Evolutionary conservation across 2,797 vertebrate genomes (phyloP).

Genomic region (Australoheros facetus): DNA sequence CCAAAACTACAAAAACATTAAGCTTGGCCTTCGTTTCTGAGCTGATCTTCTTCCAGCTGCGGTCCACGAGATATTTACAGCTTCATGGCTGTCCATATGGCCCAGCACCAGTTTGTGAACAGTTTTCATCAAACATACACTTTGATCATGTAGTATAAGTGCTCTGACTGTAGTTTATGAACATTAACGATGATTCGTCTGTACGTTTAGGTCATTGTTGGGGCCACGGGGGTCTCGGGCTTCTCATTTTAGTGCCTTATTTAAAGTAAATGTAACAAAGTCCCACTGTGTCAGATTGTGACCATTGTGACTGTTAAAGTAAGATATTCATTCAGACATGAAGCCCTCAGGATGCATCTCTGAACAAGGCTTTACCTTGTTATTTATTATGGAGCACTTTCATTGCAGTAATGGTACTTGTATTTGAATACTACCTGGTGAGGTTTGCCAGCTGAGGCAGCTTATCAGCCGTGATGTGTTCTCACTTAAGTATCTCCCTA

Average conservation of each 20-base stretch:
- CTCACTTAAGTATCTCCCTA: neutral
- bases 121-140: fast-evolving
- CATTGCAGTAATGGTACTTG: fast-evolving
- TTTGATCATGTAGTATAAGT: neutral
- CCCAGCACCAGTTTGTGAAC: too few relatives aligned
- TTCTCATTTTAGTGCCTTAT: neutral
- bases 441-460: neutral
- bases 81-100: too few relatives aligned
- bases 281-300: too few relatives aligned
- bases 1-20: too few relatives aligned
- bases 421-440: neutral
- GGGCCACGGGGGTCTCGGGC: neutral
- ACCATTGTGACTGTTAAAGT: too few relatives aligned
- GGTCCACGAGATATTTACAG: too few relatives aligned
- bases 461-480: neutral
- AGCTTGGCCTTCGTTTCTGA: too few relatives aligned
- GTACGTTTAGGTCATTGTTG: neutral
- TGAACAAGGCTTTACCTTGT: neutral
- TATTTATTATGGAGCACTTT: fast-evolving
- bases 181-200: neutral
- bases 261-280: too few relatives aligned
- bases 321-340: neutral
- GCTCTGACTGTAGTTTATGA: neutral
- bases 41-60: too few relatives aligned
- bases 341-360: neutral